phyloP scores from a whole-genome alignment of 2,888 invertebrate genomes.

The Dryocosmus kuriphilus region DNA sequence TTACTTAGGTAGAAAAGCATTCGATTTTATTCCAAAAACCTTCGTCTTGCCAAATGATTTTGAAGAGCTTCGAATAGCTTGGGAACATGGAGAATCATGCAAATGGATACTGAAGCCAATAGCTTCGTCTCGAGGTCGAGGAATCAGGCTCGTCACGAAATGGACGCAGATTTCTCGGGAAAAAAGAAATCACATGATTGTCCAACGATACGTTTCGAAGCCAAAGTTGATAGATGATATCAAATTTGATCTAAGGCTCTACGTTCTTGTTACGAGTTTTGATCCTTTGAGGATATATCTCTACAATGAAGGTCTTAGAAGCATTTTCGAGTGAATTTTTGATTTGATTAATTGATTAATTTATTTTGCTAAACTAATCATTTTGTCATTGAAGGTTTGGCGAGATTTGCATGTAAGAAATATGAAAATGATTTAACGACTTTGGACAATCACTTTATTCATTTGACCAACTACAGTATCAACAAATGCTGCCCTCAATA shows the following conservation, averaged over 20 bases:
- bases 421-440: slow-evolving; percentile 87
- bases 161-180: slow-evolving; percentile 92
- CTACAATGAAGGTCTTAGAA: slow-evolving; percentile 88
- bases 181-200: slow-evolving; percentile 87
- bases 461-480: slow-evolving; percentile 93
- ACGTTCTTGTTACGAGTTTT: slow-evolving; percentile 94
- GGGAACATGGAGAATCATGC: slow-evolving; percentile 86
- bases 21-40: slow-evolving; percentile 94
- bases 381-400: slow-evolving; percentile 80
- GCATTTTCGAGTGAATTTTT: neutral
- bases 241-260: slow-evolving; percentile 96
- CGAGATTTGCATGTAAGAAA: slow-evolving; percentile 94
- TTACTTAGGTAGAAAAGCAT: slow-evolving; percentile 77
- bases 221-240: slow-evolving; percentile 93
- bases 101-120: slow-evolving; percentile 98
- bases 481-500: slow-evolving; percentile 91
- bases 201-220: slow-evolving; percentile 89
- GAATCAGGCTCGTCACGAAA: slow-evolving; percentile 93
- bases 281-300: slow-evolving; percentile 95
- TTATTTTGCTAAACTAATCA: neutral
- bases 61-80: slow-evolving; percentile 80
- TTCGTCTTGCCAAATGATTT: slow-evolving; percentile 90
- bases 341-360: too few species aligned
- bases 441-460: slow-evolving; percentile 90
- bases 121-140: slow-evolving; percentile 96